A percentile compares a stretch with the other conserved stretches of the same genome.
These are phyloP conservation scores for Cebidichthys violaceus DNA, from an alignment of 2,113 vertebrate species.

Conservation along the genomic window DNA sequence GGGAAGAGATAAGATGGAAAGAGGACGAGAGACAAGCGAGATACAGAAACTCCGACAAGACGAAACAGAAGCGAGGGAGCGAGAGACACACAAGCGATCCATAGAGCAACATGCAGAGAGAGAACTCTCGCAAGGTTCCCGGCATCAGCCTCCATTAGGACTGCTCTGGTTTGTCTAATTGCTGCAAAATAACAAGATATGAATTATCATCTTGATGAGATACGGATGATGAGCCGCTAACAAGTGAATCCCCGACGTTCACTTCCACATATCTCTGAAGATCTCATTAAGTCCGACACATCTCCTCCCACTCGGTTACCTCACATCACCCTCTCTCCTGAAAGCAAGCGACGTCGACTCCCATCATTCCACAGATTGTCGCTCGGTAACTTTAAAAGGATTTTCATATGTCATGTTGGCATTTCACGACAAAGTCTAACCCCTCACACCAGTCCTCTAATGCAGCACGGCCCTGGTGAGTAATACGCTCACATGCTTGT, in stretches of 20 bases:
- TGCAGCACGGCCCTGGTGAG: neutral
- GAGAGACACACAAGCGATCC: neutral
- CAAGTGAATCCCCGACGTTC: conserved; percentile 34
- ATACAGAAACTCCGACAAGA: neutral
- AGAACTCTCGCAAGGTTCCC: conserved; percentile 16
- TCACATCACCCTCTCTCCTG: conserved; percentile 15
- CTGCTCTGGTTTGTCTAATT: conserved; percentile 56
- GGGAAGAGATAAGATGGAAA: conserved; percentile 10
- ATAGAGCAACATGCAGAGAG: neutral
- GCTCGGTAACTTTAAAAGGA: neutral
- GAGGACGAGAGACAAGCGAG: neutral
- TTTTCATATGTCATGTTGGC: conserved; percentile 10
- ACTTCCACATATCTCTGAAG: conserved; percentile 57
- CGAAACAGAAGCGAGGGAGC: neutral
- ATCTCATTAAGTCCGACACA: conserved; percentile 59
- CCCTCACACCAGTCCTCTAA: neutral
- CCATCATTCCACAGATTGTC: conserved; percentile 1
- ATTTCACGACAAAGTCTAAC: conserved; percentile 9
- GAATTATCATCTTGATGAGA: conserved; percentile 62
- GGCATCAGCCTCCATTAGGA: conserved; percentile 39
- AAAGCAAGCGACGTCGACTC: conserved; percentile 2
- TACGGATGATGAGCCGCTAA: conserved; percentile 51
- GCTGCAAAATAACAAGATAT: conserved; percentile 55
- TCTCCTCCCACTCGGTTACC: conserved; percentile 44
- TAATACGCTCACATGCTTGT: neutral